Percentiles rank a stretch among this genome's conserved stretches.
These are phyloP conservation scores for Campoplex capitator DNA, from an alignment of 2,888 invertebrate species.

Conservation along the genomic window DNA sequence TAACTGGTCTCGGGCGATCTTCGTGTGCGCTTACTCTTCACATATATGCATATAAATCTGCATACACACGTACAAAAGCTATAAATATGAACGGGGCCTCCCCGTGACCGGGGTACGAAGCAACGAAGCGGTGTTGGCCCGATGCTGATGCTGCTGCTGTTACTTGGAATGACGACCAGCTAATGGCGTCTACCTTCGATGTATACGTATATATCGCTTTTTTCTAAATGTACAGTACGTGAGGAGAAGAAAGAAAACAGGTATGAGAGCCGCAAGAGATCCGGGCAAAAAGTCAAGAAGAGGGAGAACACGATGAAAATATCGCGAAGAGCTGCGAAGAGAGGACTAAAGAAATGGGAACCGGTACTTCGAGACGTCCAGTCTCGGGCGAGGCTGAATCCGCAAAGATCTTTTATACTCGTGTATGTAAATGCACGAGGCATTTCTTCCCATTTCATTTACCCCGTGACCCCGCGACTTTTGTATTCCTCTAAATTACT, in stretches of 20 bases:
- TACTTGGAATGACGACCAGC: slow-evolving; percentile 50
- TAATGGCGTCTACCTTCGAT: slow-evolving; percentile 52
- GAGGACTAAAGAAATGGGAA: slow-evolving; percentile 69
- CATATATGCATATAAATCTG: slow-evolving; percentile 15
- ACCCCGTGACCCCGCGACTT: neutral
- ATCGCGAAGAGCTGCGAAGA: slow-evolving; percentile 67
- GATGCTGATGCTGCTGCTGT: slow-evolving; percentile 28
- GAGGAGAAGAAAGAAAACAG: slow-evolving; percentile 38
- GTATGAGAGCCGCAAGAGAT: slow-evolving; percentile 20
- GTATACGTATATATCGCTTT: neutral
- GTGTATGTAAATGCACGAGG: slow-evolving; percentile 8
- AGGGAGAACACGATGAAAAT: slow-evolving; percentile 48
- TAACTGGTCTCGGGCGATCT: slow-evolving; percentile 72
- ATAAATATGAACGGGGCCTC: slow-evolving; percentile 78
- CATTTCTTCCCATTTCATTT: neutral
- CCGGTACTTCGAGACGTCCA: slow-evolving; percentile 73
- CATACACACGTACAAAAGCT: slow-evolving; percentile 70
- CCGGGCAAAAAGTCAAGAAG: slow-evolving; percentile 26
- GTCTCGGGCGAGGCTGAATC: slow-evolving; percentile 59
- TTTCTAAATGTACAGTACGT: slow-evolving; percentile 3
- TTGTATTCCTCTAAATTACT: neutral
- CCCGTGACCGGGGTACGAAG: slow-evolving; percentile 79
- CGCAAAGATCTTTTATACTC: slow-evolving; percentile 27
- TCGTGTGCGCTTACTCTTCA: neutral
- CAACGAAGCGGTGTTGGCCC: slow-evolving; percentile 69